Evolutionary conservation across 2,888 invertebrate species (phyloP), one percentile per base, ranked within the genome.

Genomic region (Tholera decimalis): DNA sequence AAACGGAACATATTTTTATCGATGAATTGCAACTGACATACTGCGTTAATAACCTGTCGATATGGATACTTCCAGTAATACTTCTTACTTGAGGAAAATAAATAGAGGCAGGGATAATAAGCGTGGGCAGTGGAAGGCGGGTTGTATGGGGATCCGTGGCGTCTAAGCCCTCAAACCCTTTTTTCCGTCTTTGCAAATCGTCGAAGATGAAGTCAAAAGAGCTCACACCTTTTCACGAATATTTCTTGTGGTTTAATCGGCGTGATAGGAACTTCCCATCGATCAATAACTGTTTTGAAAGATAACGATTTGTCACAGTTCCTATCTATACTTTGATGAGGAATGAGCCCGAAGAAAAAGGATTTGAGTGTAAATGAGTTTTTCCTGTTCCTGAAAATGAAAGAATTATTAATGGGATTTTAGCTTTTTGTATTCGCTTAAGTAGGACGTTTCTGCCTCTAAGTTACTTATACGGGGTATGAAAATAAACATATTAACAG

Each of bases 111-210:
- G 86, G 86, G 81, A 83, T 87, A 92, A 92, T 91, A 93, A 92
- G 89, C 85, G 86, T 79, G 85, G 85, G 83, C 85, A 87, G n/a
- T n/a, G n/a, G 88, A 86, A 88, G 89, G 88, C 83, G 89, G 90
- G 84, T 86, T 85, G 85, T 86, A 85, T 88, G 86, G 86, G 88
- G 89, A 89, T 89, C 88, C 88, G 78, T 83, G 84, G 83, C 86
- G 79, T 86, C 87, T 91, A 91, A 92, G 90, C 91, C 77, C 79
- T 77, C 85, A 87, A 93, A 93, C 94, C 94, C 93, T 92, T 94
- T 94, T 94, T 93, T 92, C 91, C 92, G 86, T 91, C 92, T 93
- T 92, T 89, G 89, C 92, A 94, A 95, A 95, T 95, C 92, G 93
- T 92, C 92, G 88, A 83, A 93, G 94, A 95, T 94, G 94, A 94